Evolutionary conservation across 2,797 vertebrate species (phyloP), one percentile per base, ranked within the genome.

Genomic region (Luscinia luscinia): DNA sequence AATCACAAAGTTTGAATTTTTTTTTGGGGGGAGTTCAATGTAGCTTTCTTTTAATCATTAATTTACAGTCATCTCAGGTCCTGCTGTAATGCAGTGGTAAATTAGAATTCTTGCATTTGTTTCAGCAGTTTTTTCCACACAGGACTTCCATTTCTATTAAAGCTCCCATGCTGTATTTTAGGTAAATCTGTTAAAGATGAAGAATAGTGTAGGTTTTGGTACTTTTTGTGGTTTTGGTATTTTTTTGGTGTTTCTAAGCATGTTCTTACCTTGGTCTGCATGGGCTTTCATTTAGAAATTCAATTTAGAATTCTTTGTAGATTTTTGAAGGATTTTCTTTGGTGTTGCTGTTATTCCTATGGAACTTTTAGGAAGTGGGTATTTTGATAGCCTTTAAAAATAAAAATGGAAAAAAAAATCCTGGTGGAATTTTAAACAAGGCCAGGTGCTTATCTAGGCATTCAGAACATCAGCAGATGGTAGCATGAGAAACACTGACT

Each of bases 361-460:
- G 9, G n/a, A 28, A 8, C 36, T 15, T 43, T 86, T 75, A 76
- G 36, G 15, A 69, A 51, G n/a, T 48, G 41, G 10, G 1, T 93
- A 43, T 90, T 87, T 81, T 90, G 38, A 89, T 9, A 87, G 19
- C 7, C 3, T 2, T 69, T 64, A 27, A 58, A 69, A 93, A 66
- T 11, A 58, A 40, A 52, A 46, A 23, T 5, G 41, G 7, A 3
- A 26, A 40, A 45, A 46, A 36, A 48, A 26, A 58, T 2, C 9
- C 15, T 8, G 32, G 3, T 84, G 45, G 6, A 93, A 11, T 63
- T 97, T 90, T 92, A 87, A 62, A 57, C 45, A 84, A 52, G 76
- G 26, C 21, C 79, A 78, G 63, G 73, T 94, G 62, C 76, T 96
- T 96, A 94, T 96, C 95, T 94, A 45, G 78, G 45, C 15, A 58